phyloP scores from a whole-genome alignment of 2,888 invertebrate species.

The Physocephala rufipes region DNA sequence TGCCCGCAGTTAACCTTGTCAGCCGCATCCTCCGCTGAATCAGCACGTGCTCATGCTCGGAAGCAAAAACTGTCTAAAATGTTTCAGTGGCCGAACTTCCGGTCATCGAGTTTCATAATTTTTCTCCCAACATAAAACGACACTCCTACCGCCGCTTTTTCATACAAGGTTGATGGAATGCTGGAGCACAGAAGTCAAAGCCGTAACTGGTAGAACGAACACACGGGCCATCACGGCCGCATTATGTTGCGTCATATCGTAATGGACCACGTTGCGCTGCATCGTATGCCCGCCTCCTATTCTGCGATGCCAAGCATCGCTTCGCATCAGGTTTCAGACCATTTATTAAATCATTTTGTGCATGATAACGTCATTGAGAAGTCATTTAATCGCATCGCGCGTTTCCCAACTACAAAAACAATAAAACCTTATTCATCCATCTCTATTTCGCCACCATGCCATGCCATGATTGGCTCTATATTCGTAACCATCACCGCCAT shows the following conservation, averaged over 20 bases:
- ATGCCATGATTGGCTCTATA: background rate
- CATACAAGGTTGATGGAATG: background rate
- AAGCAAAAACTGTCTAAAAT: constrained; percentile 18
- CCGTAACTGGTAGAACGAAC: background rate
- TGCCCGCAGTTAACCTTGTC: constrained; percentile 37
- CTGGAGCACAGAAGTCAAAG: background rate
- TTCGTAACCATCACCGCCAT: background rate
- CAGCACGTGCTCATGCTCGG: background rate
- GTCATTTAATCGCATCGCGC: constrained; percentile 13
- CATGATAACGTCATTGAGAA: constrained; percentile 19
- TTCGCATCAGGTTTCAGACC: constrained; percentile 19
- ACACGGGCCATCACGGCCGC: background rate
- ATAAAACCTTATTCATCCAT: background rate
- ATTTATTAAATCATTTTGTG: constrained; percentile 35
- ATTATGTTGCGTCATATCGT: background rate
- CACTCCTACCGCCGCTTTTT: background rate
- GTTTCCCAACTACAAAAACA: constrained; percentile 3
- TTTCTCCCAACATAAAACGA: background rate
- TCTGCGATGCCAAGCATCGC: background rate
- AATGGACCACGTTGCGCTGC: too few relatives aligned
- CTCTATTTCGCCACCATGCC: background rate
- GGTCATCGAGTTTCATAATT: constrained; percentile 22
- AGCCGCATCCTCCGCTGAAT: constrained; percentile 31
- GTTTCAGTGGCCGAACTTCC: constrained; percentile 22
- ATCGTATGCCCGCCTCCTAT: background rate